Evolutionary conservation across 2,888 invertebrate genomes (phyloP), one percentile per base, ranked within the genome.

Genomic region (Tigriopus californicus): DNA sequence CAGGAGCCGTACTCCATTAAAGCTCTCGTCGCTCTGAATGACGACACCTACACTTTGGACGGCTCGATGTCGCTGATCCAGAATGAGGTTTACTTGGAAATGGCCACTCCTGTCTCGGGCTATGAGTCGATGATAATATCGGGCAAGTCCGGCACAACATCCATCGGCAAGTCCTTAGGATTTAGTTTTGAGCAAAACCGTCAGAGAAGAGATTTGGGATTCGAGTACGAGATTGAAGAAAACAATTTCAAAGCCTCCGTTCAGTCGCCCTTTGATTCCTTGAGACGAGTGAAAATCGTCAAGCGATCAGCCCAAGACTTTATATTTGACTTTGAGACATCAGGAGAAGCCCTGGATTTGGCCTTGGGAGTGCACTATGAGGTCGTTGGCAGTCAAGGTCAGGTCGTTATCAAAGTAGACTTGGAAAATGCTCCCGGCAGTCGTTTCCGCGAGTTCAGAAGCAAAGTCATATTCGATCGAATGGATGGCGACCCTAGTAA

Each of bases 31-130:
- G 51, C 58, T 33, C 51, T 51, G 18, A 61, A 63, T 42, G 59
- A 61, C 42, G 44, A 58, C 25, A 51, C 47, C n/a, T 25, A 49
- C 4, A 18, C 41, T 20, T 13, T 62, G 5, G 51, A 54, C 3
- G 62, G 60, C n/a, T 58, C 18, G 15, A 24, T 62, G 33, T 49
- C 18, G 13, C 40, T 61, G 2, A 62, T 60, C 20, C 61, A 61
- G 33, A 61, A 64, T 5, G 48, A 62, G 8, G 48, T 63, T 13
- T 60, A 61, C 18, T 22, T 66, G 1, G 60, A 60, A 12, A 53
- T 62, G 0, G 52, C 49, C 6, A 67, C 67, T 10, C 66, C 67
- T 1, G 62, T 65, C 48, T 42, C 61, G 11, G 59, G 61, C n/a
- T 63, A 64, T 60, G 58, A 62, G n/a, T 61, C 61, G 3, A 47